phyloP scores from a whole-genome alignment of 64 coral and sea anemone genomes.

The Orbicella faveolata region DNA sequence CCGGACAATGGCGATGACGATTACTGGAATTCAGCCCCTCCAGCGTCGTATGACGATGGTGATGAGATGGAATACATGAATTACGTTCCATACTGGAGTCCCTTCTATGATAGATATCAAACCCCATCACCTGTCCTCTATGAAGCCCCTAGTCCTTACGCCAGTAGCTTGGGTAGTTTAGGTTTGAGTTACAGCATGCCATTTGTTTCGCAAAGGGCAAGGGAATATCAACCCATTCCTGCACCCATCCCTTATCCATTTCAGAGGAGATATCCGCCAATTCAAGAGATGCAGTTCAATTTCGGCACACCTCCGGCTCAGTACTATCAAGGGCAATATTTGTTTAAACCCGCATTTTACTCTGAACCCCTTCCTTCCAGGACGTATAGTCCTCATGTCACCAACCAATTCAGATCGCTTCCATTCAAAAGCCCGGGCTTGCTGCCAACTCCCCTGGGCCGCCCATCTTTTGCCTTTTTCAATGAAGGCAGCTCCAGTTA shows the following conservation, averaged over 20 bases:
- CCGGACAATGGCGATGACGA: background rate
- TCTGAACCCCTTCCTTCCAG: background rate
- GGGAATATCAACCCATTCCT: slow-evolving; percentile 2
- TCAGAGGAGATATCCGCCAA: background rate
- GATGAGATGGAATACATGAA: background rate
- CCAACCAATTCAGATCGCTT: background rate
- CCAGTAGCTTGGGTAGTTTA: background rate
- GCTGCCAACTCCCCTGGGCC: background rate
- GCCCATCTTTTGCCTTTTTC: slow-evolving; percentile 4
- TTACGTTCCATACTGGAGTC: slow-evolving; percentile 8
- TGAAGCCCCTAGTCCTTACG: background rate
- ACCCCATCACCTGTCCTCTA: background rate
- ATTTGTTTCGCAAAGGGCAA: background rate
- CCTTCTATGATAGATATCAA: slow-evolving; percentile 14
- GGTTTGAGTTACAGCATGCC: background rate
- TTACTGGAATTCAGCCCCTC: background rate
- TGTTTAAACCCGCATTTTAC: slow-evolving; percentile 21
- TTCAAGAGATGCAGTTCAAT: slow-evolving; percentile 4
- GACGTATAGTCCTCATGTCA: background rate
- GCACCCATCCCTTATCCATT: background rate
- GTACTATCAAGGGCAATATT: background rate
- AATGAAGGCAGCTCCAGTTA: slow-evolving; percentile 28
- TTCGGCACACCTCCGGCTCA: background rate
- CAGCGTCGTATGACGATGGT: background rate
- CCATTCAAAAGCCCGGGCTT: background rate